A percentile compares a stretch with the other conserved stretches of the same genome.
These are phyloP conservation scores for Leucoraja ocellata DNA, from an alignment of 2,797 vertebrate species.

Conservation along the genomic window DNA sequence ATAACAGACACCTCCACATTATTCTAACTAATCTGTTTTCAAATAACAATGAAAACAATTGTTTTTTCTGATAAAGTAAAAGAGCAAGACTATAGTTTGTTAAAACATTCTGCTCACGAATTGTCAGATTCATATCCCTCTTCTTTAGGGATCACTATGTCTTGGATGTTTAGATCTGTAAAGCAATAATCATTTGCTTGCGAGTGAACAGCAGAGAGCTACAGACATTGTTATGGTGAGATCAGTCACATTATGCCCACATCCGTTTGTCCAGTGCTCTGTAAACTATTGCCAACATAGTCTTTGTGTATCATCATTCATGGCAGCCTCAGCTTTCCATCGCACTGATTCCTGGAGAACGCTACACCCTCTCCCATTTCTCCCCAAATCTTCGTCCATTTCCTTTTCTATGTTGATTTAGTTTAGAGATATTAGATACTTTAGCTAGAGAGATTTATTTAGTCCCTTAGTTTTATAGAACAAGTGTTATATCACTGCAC, in stretches of 20 bases:
- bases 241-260: background rate
- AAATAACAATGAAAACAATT: background rate
- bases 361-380: no score
- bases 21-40: background rate
- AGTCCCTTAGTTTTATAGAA: background rate
- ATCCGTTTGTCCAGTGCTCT: background rate
- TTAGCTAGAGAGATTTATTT: background rate
- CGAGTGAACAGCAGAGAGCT: background rate
- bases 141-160: background rate
- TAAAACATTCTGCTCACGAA: background rate
- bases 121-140: background rate
- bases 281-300: background rate
- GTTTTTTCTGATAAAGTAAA: background rate
- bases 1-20: no score
- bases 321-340: no score
- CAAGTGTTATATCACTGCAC: background rate
- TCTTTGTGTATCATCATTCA: background rate
- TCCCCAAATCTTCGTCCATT: background rate
- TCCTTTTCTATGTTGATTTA: background rate
- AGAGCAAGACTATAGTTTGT: background rate
- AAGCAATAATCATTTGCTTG: background rate
- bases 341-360: background rate
- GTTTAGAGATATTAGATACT: no score
- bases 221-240: background rate
- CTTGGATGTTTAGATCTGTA: background rate